Base-by-base conservation (phyloP, 2,113 vertebrate genomes). In the Delphinus delphis region DNA sequence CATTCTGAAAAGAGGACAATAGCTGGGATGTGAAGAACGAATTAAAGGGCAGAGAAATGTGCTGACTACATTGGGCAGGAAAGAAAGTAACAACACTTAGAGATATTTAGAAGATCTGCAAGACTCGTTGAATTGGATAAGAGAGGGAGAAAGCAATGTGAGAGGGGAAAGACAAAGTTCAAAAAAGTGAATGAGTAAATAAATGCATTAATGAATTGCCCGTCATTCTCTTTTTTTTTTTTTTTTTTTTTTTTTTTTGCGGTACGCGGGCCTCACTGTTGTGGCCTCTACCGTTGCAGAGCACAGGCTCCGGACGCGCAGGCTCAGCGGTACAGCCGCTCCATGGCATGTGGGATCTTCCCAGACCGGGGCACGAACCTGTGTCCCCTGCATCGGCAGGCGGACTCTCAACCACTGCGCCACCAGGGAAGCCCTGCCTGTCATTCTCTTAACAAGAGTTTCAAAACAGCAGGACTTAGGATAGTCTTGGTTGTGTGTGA, bases 1-100 rank as follows among this genome's bases (percentile, higher is more conserved):
- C 76, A 79, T 80, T 89, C 97, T 63, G 85, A 68, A 92, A 94
- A 92, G 76, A 93, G 50, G 25, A 50, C 60, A 90, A 60, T 31
- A 41, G n/a, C 8, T 96, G 38, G 31, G 14, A 44, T 41, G 2
- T 55, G 13, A 90, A 83, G 58, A n/a, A 55, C 20, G 70, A 26
- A 89, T 60, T 36, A 80, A 60, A 88, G 9, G 15, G 7, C 36
- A 33, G 21, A 44, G 28, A 76, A 76, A 10, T 60, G 11, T 6
- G 6, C 50, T 68, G 38, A 74, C 33, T 23, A 2, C 17, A 12
- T 1, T 6, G n/a, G 23, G 10, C 67, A 77, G 44, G 15, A 76
- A 25, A 85, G 31, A 63, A 91, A 81, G 47, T 58, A 7, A 76
- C 50, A 26, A 15, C n/a, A 77, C 31, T 47, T 36, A 60, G 26